phyloP scores from a whole-genome alignment of 2,888 invertebrate species.

The Oscheius sp. region DNA sequence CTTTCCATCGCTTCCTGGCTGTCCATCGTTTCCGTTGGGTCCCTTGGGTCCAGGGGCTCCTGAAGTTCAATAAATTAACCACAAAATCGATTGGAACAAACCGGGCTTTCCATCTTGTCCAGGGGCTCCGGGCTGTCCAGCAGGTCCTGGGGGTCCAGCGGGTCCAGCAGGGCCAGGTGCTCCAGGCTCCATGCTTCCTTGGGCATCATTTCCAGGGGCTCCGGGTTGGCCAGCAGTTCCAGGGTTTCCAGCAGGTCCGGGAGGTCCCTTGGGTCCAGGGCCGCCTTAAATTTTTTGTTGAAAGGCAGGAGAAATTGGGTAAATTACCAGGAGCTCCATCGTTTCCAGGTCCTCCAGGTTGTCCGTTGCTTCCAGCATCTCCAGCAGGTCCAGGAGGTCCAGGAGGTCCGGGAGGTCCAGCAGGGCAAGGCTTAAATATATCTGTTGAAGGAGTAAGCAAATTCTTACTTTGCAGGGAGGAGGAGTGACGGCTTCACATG shows the following conservation, averaged over 20 bases:
- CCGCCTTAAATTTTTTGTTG: no score
- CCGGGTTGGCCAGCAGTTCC: slow-evolving; percentile 23
- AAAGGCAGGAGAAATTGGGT: no score
- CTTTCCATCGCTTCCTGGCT: slow-evolving; percentile 40
- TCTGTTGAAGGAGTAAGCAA: no score
- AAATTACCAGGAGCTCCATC: slow-evolving; percentile 25
- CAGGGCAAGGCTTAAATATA: slow-evolving; percentile 8
- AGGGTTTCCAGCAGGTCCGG: slow-evolving; percentile 42
- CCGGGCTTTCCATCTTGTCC: slow-evolving; percentile 23
- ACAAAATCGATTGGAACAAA: no score
- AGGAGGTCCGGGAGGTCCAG: slow-evolving; percentile 26
- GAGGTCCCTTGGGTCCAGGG: slow-evolving; percentile 23
- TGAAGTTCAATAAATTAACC: no score
- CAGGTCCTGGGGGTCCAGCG: slow-evolving; percentile 33
- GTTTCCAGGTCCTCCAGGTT: slow-evolving; percentile 28
- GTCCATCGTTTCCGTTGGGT: slow-evolving; percentile 53
- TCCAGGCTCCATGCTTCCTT: slow-evolving; percentile 26
- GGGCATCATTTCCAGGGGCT: slow-evolving; percentile 26
- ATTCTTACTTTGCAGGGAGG: slow-evolving; percentile 40
- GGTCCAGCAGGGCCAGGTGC: slow-evolving; percentile 29
- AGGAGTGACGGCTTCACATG: slow-evolving; percentile 65
- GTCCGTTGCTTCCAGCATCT: slow-evolving; percentile 36
- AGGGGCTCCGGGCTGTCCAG: slow-evolving; percentile 30
- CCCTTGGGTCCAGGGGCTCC: slow-evolving; percentile 23
- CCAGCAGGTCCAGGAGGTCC: slow-evolving; percentile 36